A percentile compares a stretch with the other conserved stretches of the same genome.
Evolutionary conservation across 2,113 vertebrate species (phyloP).

Genomic region (Scomber colias): DNA sequence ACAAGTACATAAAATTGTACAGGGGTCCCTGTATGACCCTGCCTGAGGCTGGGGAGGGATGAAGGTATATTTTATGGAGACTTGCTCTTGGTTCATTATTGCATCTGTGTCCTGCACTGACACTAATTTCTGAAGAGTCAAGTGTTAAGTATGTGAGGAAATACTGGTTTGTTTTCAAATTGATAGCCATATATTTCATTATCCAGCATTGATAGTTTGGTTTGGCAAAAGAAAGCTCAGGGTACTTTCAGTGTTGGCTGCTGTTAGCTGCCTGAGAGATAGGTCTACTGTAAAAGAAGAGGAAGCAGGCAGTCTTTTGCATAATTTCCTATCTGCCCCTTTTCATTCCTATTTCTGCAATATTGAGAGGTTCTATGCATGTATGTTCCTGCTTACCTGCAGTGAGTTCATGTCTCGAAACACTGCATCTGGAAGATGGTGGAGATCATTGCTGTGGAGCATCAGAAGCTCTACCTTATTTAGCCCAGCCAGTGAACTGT

Average conservation of each 20-base stretch:
- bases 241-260: not conserved
- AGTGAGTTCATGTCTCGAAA: slow-evolving; percentile 89
- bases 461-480: slow-evolving; percentile 90
- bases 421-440: slow-evolving; percentile 86
- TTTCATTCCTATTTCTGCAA: not conserved
- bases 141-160: slow-evolving; percentile 9
- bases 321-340: not conserved
- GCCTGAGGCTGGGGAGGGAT: slow-evolving; percentile 12
- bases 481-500: slow-evolving; percentile 88
- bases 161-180: not conserved
- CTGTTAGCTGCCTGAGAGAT: not conserved
- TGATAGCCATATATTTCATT: not conserved
- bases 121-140: not conserved
- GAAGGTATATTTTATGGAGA: not conserved
- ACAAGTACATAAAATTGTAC: slow-evolving; percentile 11
- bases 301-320: not conserved
- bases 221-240: not conserved
- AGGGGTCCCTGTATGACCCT: not conserved
- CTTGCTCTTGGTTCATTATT: not conserved
- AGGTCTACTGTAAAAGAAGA: not conserved
- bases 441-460: slow-evolving; percentile 94
- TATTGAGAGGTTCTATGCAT: not conserved
- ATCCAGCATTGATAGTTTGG: not conserved
- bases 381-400: slow-evolving; percentile 86
- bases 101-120: slow-evolving; percentile 11